A percentile compares a stretch with the other conserved stretches of the same genome.
phyloP scores from a whole-genome alignment of 2,888 invertebrate genomes.

The Eledona agricola region DNA sequence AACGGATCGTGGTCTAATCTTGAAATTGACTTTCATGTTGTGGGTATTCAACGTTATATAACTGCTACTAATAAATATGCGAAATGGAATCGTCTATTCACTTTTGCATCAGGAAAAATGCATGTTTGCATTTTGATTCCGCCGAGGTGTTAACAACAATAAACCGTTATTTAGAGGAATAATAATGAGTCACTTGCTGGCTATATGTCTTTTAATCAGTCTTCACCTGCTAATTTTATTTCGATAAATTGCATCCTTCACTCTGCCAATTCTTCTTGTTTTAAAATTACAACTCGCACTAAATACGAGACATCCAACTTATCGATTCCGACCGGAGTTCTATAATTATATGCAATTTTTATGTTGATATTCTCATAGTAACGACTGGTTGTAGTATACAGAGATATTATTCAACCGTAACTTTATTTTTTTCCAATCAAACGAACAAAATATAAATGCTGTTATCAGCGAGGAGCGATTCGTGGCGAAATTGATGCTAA shows the following conservation, averaged over 20 bases:
- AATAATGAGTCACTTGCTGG: conserved; percentile 15
- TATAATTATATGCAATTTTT: conserved; percentile 11
- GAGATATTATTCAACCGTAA: conserved; percentile 15
- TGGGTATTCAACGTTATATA: conserved; percentile 12
- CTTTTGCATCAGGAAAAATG: conserved; percentile 28
- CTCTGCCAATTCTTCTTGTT: too few species aligned
- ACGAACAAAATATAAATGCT: conserved; percentile 6
- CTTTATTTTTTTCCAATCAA: conserved; percentile 12
- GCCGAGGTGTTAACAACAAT: conserved; percentile 22
- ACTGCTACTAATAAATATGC: conserved; percentile 16
- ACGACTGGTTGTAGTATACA: conserved; percentile 11
- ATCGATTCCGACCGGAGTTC: conserved; percentile 2
- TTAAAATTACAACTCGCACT: neutral
- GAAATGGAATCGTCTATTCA: conserved; percentile 10
- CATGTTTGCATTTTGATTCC: conserved; percentile 31
- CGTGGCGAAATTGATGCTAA: too few species aligned
- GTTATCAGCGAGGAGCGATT: conserved; percentile 6
- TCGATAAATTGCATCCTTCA: too few species aligned
- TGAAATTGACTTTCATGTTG: too few species aligned
- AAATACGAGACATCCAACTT: neutral
- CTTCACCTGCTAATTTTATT: conserved; percentile 10
- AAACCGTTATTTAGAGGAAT: conserved; percentile 29
- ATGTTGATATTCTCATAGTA: conserved; percentile 7
- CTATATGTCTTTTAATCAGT: neutral
- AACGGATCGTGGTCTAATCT: too few species aligned